These are phyloP conservation scores for Cinara cedri DNA, from an alignment of 2,888 invertebrate genomes.

Conservation along the genomic window DNA sequence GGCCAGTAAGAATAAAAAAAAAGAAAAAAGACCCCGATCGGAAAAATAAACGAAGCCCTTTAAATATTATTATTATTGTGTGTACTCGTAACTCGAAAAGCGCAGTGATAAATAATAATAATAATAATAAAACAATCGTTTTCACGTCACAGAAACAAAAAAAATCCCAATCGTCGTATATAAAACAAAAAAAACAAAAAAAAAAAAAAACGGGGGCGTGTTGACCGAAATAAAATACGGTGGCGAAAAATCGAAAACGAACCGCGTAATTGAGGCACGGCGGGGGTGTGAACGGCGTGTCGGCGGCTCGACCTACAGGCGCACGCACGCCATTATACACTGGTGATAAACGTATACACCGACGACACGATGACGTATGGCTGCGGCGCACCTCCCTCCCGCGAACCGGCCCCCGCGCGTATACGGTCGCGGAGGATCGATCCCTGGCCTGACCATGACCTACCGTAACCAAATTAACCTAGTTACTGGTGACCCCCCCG, in stretches of 20 bases:
- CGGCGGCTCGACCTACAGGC: conserved; percentile 12
- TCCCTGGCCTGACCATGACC: conserved; percentile 54
- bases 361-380: conserved; percentile 32
- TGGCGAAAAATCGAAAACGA: background rate
- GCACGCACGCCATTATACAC: background rate
- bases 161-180: no score
- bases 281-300: background rate
- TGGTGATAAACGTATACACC: no score
- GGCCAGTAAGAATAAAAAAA: background rate
- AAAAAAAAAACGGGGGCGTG: background rate
- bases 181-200: background rate
- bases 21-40: background rate
- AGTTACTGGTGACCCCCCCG: conserved; percentile 22
- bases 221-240: background rate
- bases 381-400: background rate
- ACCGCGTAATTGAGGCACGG: conserved; percentile 11
- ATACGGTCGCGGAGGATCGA: conserved; percentile 11
- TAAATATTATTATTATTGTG: background rate
- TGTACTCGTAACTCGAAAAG: no score
- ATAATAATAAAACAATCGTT: background rate
- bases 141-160: no score
- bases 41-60: conserved; percentile 20
- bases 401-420: no score
- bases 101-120: background rate
- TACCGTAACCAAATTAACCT: conserved; percentile 51